Evolutionary conservation across 2,888 invertebrate genomes (phyloP), one percentile per base, ranked within the genome.

Genomic region (Brachycybe producta): DNA sequence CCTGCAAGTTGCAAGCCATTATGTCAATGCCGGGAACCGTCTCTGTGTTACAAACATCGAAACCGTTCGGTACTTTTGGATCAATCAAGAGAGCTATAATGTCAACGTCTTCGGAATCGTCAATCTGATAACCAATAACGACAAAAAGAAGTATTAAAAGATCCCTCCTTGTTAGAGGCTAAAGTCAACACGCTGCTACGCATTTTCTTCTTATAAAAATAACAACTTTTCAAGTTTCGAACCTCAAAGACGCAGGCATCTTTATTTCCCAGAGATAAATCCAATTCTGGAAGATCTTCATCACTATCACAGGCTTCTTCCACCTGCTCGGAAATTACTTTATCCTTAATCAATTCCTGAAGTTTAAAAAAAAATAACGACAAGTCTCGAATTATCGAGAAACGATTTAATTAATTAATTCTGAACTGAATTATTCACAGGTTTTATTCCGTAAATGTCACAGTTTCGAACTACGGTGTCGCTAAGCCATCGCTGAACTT

Each of bases 91-190:
- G 72, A 35, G 77, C 75, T 55, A 83, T 75, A 44, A 83, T 77
- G 64, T 84, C 82, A 59, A 81, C 75, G 64, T 86, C 86, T 63
- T 85, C 83, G 17, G 81, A 77, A 64, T 87, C 86, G 62, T 86
- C 86, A 8, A 86, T 75, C 78, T 79, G 62, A 35, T 60, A 58
- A 55, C 28, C 49, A 54, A 28, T 28, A 28, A 3, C 3, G 17
- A 28, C 21, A 5, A 43, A 13, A 13, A 39, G 17, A 17, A 39
- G 17, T 39, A 13, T 8, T 13, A 39, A 39, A 11, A 39, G 15
- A 39, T 39, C 8, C 13, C 13, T 8, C 8, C 8, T 8, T 8
- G 15, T 39, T 8, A 17, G 15, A 39, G 39, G 8, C 39, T 39
- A 11, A 8, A 39, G 15, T 13, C 8, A 32, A n/a, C 32, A 32